Base-by-base conservation (phyloP, 2,888 invertebrate species). In the Pilophorus perplexus region DNA sequence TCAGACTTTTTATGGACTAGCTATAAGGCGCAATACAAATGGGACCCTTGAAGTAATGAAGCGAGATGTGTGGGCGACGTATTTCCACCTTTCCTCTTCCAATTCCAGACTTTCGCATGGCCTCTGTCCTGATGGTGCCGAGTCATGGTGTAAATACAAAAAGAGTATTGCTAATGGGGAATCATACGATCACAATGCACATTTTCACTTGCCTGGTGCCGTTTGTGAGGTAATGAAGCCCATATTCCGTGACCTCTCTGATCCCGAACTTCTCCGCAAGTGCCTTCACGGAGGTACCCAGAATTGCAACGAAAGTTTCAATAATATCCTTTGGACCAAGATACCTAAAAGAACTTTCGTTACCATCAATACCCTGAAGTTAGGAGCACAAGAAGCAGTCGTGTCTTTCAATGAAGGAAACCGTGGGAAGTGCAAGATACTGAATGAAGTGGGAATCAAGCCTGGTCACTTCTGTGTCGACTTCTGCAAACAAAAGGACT, bases 51-150 rank as follows among this genome's bases (percentile, higher is more conserved):
- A 12, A 14, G 40, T 16, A 40, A 40, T 40, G 40, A 40, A 40
- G 16, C n/a, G 16, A 16, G 40, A n/a, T 14, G 4, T 12, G 12
- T 40, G 40, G 40, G 40, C 40, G 14, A 40, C 40, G 40, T 40
- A 40, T 40, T 40, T 40, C 12, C 40, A 40, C 16, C n/a, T 40
- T 3, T 40, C 40, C 5, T 40, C 40, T 3, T 40, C 40, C 14
- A 40, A 40, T 16, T 14, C 40, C 16, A 40, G 16, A 14, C n/a
- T 16, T 40, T 40, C 40, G 14, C 40, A 40, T 40, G 40, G 40
- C 16, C 40, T 40, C 40, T 40, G 40, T 40, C 40, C 40, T 12
- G 40, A 40, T 40, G 40, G 40, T 40, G 14, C 40, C n/a, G 40
- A 40, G 16, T 40, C 40, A 40, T 40, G 40, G 40, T 40, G 40